Conservation (phyloP, 2,113 vertebrate species). For the Myxocyprinus asiaticus region DNA sequence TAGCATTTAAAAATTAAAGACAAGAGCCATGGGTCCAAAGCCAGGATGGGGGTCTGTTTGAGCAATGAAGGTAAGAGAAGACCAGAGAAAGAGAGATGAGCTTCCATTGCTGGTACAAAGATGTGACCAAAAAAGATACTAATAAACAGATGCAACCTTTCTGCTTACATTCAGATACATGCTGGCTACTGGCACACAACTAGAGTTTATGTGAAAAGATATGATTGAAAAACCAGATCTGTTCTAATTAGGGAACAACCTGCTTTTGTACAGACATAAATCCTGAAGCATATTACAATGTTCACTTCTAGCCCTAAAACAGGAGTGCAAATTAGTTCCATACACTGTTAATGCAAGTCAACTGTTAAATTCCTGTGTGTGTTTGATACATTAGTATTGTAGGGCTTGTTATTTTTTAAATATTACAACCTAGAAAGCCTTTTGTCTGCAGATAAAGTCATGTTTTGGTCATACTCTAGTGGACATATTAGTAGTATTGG, state of each 20-base stretch:
- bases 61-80: conserved; percentile 6
- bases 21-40: not conserved
- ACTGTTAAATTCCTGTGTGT: conserved; percentile 20
- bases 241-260: conserved; percentile 16
- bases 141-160: not conserved
- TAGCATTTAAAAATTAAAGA: conserved; percentile 22
- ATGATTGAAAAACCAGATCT: conserved; percentile 30
- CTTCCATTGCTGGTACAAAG: not conserved
- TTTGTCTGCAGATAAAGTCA: too few relatives aligned
- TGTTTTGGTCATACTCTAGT: too few relatives aligned
- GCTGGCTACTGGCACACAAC: not conserved
- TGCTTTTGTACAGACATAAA: conserved; percentile 27
- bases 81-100: not conserved
- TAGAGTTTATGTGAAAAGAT: not conserved
- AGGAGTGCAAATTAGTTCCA: conserved; percentile 37
- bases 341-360: conserved; percentile 23
- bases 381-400: conserved; percentile 30
- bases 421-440: too few relatives aligned
- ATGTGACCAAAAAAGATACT: not conserved
- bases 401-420: conserved; percentile 10
- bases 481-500: too few relatives aligned
- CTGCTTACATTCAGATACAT: not conserved
- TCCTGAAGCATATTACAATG: conserved; percentile 14
- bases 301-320: conserved; percentile 19
- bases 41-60: not conserved